Evolutionary conservation across 92 coral and sea anemone species (phyloP).

Genomic region (Meandrina meandrites): DNA sequence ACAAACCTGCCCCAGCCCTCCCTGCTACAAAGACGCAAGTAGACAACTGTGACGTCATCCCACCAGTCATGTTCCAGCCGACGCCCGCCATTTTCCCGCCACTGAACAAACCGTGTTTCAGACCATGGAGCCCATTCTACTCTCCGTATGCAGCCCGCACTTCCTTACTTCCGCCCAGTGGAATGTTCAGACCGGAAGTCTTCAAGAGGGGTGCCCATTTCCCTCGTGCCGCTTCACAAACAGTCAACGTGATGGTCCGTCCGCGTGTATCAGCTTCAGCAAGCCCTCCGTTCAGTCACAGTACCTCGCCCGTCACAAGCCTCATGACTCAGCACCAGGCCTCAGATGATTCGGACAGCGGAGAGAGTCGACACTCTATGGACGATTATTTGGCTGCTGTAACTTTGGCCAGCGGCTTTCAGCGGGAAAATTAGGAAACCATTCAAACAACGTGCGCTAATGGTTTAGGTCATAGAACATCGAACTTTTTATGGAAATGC

Average conservation of each 20-base stretch:
- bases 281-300: constrained; percentile 7
- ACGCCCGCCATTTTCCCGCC: constrained; percentile 20
- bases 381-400: constrained; percentile 73
- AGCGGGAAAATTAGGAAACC: constrained; percentile 50
- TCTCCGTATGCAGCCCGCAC: constrained; percentile 3
- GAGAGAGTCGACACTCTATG: constrained; percentile 36
- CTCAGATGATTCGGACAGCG: constrained; percentile 40
- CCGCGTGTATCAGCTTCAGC: constrained; percentile 13
- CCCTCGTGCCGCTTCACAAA: neutral
- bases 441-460: no score
- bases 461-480: neutral
- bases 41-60: neutral
- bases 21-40: neutral
- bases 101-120: constrained; percentile 9
- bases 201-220: neutral
- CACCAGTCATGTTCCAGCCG: constrained; percentile 23
- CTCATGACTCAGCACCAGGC: neutral
- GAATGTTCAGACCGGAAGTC: no score
- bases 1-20: constrained; percentile 70
- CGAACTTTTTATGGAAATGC: no score
- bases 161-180: constrained; percentile 3
- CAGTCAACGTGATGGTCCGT: neutral
- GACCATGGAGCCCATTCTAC: constrained; percentile 24
- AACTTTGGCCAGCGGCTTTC: constrained; percentile 59
- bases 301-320: neutral